A percentile compares a stretch with the other conserved stretches of the same genome.
Evolutionary conservation across 2,113 vertebrate genomes (phyloP).

Genomic region (Cephalopterus ornatus): DNA sequence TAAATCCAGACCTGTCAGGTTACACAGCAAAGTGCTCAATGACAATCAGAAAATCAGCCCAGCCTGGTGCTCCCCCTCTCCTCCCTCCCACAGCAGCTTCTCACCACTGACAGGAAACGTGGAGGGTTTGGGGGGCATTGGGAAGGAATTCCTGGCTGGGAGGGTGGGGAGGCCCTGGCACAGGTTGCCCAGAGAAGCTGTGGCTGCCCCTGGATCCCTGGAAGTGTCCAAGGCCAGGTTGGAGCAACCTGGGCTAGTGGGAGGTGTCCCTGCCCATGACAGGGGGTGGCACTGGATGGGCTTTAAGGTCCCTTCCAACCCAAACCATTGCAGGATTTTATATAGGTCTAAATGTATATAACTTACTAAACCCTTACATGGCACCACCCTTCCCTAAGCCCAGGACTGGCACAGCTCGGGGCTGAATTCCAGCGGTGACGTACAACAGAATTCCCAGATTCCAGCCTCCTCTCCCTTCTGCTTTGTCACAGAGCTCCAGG

Average conservation of each 20-base stretch:
- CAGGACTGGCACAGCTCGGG: background rate
- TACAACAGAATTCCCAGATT: background rate
- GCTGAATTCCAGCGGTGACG: background rate
- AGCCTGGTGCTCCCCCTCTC: background rate
- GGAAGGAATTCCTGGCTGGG: background rate
- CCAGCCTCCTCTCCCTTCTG: background rate
- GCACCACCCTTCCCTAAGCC: background rate
- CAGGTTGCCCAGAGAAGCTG: background rate
- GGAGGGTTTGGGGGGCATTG: background rate
- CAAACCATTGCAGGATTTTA: background rate
- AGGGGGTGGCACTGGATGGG: background rate
- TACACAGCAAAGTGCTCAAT: rapidly evolving
- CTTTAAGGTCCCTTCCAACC: background rate
- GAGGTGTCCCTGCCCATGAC: background rate
- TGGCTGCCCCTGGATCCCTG: background rate
- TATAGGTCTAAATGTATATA: rapidly evolving
- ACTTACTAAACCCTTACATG: background rate
- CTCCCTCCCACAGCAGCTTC: background rate
- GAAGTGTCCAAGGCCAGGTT: background rate
- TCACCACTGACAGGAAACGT: background rate
- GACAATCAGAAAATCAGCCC: no score
- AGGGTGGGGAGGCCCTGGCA: background rate
- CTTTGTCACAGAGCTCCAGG: background rate
- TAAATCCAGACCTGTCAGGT: background rate
- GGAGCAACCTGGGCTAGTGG: background rate